Evolutionary conservation across 2,113 vertebrate species (phyloP).

Genomic region (Madoqua kirkii): DNA sequence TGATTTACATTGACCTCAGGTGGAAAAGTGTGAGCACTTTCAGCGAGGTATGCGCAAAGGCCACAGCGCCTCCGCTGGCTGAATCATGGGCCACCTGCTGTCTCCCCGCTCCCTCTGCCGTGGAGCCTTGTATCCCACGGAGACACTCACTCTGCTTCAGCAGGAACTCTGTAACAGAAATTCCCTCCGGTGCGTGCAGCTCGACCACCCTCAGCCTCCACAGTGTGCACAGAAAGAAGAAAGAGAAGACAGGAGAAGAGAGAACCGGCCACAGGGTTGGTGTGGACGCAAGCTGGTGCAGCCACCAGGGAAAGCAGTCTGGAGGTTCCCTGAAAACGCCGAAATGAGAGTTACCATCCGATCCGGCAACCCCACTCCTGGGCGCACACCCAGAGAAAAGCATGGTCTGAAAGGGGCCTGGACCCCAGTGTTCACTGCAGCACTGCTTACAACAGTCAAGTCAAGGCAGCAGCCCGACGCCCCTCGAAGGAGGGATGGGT

Average conservation of each 20-base stretch:
- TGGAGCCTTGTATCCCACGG: accelerated
- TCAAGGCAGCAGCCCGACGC: accelerated
- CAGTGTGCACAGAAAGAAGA: neutral
- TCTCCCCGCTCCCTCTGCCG: accelerated
- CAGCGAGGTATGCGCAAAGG: no score
- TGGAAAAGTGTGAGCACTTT: neutral
- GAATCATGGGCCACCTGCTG: accelerated
- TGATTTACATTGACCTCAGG: neutral
- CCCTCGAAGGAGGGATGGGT: accelerated
- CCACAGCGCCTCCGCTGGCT: neutral
- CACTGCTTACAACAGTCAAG: accelerated
- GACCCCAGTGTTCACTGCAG: accelerated
- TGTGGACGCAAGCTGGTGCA: neutral
- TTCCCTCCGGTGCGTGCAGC: neutral
- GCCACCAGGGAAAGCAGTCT: neutral
- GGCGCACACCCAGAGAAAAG: accelerated
- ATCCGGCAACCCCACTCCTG: neutral
- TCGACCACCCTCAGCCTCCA: neutral
- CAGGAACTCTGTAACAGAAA: neutral
- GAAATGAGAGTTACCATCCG: accelerated
- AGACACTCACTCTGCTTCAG: neutral
- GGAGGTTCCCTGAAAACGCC: neutral
- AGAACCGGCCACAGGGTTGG: no score
- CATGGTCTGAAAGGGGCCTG: accelerated
- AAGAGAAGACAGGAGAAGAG: neutral